Evolutionary conservation across 2,113 vertebrate genomes (phyloP), one percentile per base, ranked within the genome.

Genomic region (Oenanthe oenanthe): DNA sequence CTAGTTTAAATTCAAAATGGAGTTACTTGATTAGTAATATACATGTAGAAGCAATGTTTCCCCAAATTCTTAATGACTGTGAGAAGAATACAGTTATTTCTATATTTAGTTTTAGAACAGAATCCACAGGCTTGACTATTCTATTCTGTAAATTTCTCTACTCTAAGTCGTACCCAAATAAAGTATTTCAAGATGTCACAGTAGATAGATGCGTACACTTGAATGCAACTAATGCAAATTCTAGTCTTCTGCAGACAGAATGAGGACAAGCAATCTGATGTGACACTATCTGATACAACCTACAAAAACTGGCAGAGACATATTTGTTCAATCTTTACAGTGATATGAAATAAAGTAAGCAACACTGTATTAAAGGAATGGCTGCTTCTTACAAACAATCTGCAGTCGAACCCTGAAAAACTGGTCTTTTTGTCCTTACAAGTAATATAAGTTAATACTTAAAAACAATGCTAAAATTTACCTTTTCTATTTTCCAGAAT

Each of bases 171-270:
- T 51, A 71, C 17, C 14, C 42, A 90, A 63, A 84, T 47, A 36
- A 94, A 95, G 6, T 70, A 90, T 61, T 90, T 85, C 32, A 82
- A 82, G 43, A 66, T 89, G 70, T 61, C 66, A 85, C 0, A 4
- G 56, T 20, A 81, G 58, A 72, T 17, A 86, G 22, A 87, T 13
- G 22, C 40, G 51, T 15, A 75, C 31, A 78, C 20, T 13, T 48
- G 79, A 87, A 91, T 14, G 42, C 51, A 82, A 70, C 29, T 51
- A 91, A 82, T 65, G 53, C 62, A 50, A 91, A 87, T 66, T 74
- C 73, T 79, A 43, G 7, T 61, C 62, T 93, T 63, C 40, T 63
- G 60, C 62, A 91, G 83, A 89, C 60, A 91, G 90, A 96, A 97
- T 65, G 73, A 94, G 85, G 72, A 72, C 85, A 93, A 71, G 87